Base-by-base conservation (phyloP, 2,113 vertebrate genomes). In the Hippolais icterina region DNA sequence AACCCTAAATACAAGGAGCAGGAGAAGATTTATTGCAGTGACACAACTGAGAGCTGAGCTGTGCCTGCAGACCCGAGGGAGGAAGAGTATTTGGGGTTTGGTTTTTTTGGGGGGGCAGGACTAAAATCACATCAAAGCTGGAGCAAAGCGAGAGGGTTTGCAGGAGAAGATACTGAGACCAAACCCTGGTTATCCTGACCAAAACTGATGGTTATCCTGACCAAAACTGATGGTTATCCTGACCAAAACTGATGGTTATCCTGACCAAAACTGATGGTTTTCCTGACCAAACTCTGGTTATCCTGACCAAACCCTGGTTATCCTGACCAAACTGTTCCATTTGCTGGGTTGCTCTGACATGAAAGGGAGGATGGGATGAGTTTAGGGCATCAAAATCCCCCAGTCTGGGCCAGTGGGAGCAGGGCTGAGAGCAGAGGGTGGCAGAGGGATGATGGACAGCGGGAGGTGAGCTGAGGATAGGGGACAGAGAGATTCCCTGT, bases 381-480 rank as follows among this genome's bases (percentile, higher is more conserved):
- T 11, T 70, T 0, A 42, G n/a, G 14, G 60, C 52, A 37, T 46
- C 10, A 11, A 24, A 61, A 28, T 31, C 29, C 46, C 17, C 1
- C 0, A 0, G 14, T 16, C 8, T 74, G 56, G 60, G 31, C 6
- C 8, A 9, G 41, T 24, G 5, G 25, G 27, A 69, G 68, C 80
- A 54, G 46, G 33, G 56, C 66, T 60, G 63, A 10, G 61, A 42
- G 54, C 70, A 57, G 56, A n/a, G 68, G 12, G 4, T 25, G 57
- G 31, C 24, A 59, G 44, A 0, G 28, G 28, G 41, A 4, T 19
- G 25, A 41, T 15, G 53, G 50, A 7, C 1, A 2, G 1, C 8
- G 52, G 50, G 37, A 68, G 33, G 23, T n/a, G 49, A 82, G 44
- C 35, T 47, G 56, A 10, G 27, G 9, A 9, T 0, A 20, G 35